phyloP scores from a whole-genome alignment of 2,113 vertebrate species.

The Empidonax alnorum region DNA sequence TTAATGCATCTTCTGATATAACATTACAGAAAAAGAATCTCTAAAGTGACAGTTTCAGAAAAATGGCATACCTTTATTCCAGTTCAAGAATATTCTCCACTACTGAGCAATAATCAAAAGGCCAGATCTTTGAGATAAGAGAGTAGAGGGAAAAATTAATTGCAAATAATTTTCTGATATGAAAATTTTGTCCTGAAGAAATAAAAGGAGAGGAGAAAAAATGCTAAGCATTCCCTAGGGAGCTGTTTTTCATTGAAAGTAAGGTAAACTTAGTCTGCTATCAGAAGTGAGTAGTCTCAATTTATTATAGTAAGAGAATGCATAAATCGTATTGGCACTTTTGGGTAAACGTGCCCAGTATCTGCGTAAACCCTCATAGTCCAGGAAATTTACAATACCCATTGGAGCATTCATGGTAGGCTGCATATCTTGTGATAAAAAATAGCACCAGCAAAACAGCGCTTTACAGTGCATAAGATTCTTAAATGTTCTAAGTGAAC shows the following conservation, averaged over 20 bases:
- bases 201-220: constrained; percentile 3
- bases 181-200: not conserved
- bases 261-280: not conserved
- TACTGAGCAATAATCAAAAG: not conserved
- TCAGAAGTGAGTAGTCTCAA: not conserved
- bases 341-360: not conserved
- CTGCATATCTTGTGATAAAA: not conserved
- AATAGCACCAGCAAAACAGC: not conserved
- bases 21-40: not conserved
- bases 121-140: not conserved
- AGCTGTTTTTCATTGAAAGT: not conserved
- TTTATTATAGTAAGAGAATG: not conserved
- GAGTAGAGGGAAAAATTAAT: not conserved
- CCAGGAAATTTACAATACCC: not conserved
- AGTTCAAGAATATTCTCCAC: not conserved
- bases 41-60: not conserved
- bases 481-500: not conserved
- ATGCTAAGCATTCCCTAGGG: not conserved
- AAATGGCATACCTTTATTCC: not conserved
- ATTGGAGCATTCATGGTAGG: not conserved
- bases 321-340: not conserved
- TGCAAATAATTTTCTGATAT: constrained; percentile 9
- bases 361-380: not conserved
- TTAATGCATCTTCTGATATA: not conserved
- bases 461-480: not conserved